Evolutionary conservation across 2,797 vertebrate species (phyloP), one percentile per base, ranked within the genome.

Genomic region (Alectoris magna): DNA sequence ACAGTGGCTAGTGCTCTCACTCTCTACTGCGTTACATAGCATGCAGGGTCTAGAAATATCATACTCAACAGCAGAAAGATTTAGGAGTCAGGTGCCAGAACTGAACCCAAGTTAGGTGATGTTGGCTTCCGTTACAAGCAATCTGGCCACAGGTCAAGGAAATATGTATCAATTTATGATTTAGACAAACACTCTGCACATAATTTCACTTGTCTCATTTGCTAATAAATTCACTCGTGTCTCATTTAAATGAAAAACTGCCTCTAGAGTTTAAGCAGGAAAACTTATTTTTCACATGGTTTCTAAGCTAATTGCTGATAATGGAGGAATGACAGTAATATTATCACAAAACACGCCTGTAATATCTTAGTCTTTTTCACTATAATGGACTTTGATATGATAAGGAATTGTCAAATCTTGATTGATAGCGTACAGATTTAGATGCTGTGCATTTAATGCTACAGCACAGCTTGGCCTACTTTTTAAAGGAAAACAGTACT

Each of bases 1-100:
- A 6, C 0, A 0, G n/a, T 77, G 43, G 19, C 0, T 0, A 34
- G 72, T 0, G 0, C n/a, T 46, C n/a, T 80, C 34, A 29, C 10
- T 64, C 27, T 63, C 26, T 2, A 1, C 48, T 43, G 4, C 29
- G 7, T 46, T 67, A 17, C 6, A 46, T 34, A 58, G 39, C 58
- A 59, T 26, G 14, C 21, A 84, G 44, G 9, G 14, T 31, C 66
- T 80, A 41, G 24, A 7, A 59, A 7, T 44, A 77, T 49, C 1
- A 6, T 49, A 17, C 29, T 76, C 64, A 78, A 34, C 72, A 77
- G 68, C 78, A 77, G 68, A 39, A 86, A 12, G 26, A 41, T 68
- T 79, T 55, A 3, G 10, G 34, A 71, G 38, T 31, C 39, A 78
- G 43, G 14, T 71, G 24, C 21, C 34, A 87, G 48, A 84, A 44